Percentiles rank a stretch among this genome's conserved stretches.
phyloP scores from a whole-genome alignment of 2,797 vertebrate genomes.

The Cottoperca gobio region DNA sequence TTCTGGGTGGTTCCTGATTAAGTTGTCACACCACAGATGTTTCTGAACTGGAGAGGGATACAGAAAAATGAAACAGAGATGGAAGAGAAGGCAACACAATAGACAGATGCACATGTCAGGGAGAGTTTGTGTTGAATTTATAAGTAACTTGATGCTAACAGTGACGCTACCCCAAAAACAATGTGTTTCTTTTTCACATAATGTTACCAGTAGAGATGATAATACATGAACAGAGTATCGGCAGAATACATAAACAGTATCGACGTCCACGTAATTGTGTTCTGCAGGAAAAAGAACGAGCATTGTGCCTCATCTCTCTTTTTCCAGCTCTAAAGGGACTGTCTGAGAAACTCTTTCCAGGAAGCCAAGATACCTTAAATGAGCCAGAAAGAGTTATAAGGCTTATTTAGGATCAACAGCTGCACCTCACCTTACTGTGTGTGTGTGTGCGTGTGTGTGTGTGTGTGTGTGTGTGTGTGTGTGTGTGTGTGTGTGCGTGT shows the following conservation, averaged over 20 bases:
- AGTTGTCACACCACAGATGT: slow-evolving; percentile 63
- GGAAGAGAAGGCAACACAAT: neutral
- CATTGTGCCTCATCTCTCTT: slow-evolving; percentile 43
- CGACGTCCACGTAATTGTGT: slow-evolving; percentile 3
- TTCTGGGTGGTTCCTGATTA: slow-evolving; percentile 69
- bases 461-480: neutral
- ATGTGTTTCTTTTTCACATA: slow-evolving; percentile 5
- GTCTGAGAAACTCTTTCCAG: slow-evolving; percentile 41
- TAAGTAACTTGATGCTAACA: slow-evolving; percentile 42
- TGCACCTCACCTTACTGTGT: slow-evolving; percentile 27
- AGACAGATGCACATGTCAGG: slow-evolving; percentile 52
- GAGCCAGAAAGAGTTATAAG: slow-evolving; percentile 52
- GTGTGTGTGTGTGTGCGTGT: too few relatives aligned
- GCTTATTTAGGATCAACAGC: slow-evolving; percentile 55
- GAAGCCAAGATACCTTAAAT: slow-evolving; percentile 54
- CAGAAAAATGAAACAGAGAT: slow-evolving; percentile 30
- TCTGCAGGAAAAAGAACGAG: slow-evolving; percentile 9
- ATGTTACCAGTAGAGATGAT: slow-evolving; percentile 38
- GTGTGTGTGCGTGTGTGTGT: slow-evolving; percentile 5
- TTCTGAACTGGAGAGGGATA: slow-evolving; percentile 40
- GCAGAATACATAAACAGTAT: too few relatives aligned
- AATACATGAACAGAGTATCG: slow-evolving; percentile 36
- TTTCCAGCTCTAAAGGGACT: slow-evolving; percentile 18
- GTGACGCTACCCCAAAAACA: slow-evolving; percentile 6
- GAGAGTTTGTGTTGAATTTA: slow-evolving; percentile 50